phyloP scores from a whole-genome alignment of 2,797 vertebrate species.

The Yasuhikotakia modesta region DNA sequence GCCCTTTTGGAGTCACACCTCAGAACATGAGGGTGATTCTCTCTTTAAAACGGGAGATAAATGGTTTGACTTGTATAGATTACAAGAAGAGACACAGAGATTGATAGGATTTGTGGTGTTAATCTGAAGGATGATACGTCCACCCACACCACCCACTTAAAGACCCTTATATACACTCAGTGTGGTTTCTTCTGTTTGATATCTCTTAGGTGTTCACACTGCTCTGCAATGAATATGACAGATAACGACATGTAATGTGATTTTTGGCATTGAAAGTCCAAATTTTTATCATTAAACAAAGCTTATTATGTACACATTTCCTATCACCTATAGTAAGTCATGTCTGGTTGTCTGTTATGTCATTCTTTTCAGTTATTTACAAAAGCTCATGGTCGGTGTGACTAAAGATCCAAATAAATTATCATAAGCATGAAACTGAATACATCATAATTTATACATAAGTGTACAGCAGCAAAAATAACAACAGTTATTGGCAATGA shows the following conservation, averaged over 20 bases:
- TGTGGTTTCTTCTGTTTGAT: not conserved
- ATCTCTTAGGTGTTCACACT: not conserved
- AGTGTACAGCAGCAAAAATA: too few species aligned
- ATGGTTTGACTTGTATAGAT: constrained; percentile 34
- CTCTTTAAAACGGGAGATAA: constrained; percentile 37
- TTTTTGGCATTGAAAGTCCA: not conserved
- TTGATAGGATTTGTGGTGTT: constrained; percentile 31
- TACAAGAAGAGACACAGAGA: constrained; percentile 9
- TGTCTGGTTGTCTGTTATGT: not conserved
- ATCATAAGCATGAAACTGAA: not conserved
- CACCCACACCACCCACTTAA: not conserved
- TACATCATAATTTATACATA: too few species aligned
- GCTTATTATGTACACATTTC: not conserved
- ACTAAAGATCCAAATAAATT: not conserved
- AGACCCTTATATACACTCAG: not conserved
- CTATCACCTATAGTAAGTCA: not conserved
- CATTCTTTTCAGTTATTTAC: not conserved
- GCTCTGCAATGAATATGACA: not conserved
- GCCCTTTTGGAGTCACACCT: constrained; percentile 61
- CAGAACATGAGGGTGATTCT: constrained; percentile 59
- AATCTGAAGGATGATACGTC: not conserved
- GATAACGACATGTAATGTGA: not conserved
- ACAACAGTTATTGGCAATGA: not conserved
- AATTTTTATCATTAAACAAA: not conserved
- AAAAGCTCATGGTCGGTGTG: not conserved